Percentiles rank a stretch among this genome's conserved stretches.
Conservation (phyloP, 53 echinoderm and acorn worm species). For the Echinarachnius parma region DNA sequence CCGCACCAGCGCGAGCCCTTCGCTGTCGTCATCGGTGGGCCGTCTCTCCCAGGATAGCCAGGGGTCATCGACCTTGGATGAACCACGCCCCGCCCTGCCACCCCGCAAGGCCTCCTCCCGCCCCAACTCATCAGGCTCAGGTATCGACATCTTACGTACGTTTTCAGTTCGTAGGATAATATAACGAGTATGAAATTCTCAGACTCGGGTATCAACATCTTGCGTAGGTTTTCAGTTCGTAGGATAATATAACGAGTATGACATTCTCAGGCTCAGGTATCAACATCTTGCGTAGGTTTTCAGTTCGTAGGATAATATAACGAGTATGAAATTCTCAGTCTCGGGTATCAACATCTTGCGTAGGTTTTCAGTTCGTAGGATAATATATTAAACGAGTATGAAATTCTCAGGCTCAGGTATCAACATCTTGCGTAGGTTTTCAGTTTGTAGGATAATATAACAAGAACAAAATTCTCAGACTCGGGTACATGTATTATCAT, state of each 20-base stretch:
- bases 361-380: too few relatives aligned
- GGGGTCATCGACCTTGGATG: constrained; percentile 9
- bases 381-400: too few relatives aligned
- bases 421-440: neutral
- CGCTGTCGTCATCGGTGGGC: neutral
- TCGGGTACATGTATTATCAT: too few relatives aligned
- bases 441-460: neutral
- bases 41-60: constrained; percentile 40
- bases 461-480: neutral
- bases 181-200: neutral
- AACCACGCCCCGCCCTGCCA: constrained; percentile 30
- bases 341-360: too few relatives aligned
- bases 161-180: neutral
- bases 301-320: too few relatives aligned
- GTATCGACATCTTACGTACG: constrained; percentile 22
- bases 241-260: too few relatives aligned
- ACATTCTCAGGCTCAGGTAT: too few relatives aligned
- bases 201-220: too few relatives aligned
- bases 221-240: too few relatives aligned
- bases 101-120: constrained; percentile 53
- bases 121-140: constrained; percentile 69
- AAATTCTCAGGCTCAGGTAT: constrained; percentile 69
- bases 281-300: too few relatives aligned
- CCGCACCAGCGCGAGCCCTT: constrained; percentile 28
- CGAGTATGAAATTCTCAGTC: too few relatives aligned